Evolutionary conservation across 2,888 invertebrate genomes (phyloP).

Genomic region (Julus scanicus): DNA sequence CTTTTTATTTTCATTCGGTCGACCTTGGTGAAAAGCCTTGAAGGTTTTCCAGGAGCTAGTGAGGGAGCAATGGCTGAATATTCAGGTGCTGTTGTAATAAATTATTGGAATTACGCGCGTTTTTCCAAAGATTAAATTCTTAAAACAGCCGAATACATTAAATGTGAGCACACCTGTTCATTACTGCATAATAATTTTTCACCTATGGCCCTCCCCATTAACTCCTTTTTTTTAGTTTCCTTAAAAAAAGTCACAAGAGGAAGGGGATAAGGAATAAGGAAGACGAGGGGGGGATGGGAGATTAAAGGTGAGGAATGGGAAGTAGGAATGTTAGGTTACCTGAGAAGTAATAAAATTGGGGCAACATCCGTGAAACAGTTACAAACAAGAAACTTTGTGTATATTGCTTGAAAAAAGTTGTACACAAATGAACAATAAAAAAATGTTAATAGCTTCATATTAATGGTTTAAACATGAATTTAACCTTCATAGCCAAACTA

Average conservation of each 20-base stretch:
- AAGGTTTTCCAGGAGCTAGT: not conserved
- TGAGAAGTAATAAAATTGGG: not conserved
- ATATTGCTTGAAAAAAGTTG: too few species aligned
- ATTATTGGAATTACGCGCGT: not conserved
- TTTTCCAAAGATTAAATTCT: not conserved
- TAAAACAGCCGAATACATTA: not conserved
- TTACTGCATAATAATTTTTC: not conserved
- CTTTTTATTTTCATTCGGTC: not conserved
- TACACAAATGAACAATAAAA: too few species aligned
- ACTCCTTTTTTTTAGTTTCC: not conserved
- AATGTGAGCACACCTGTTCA: not conserved
- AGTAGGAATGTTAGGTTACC: not conserved
- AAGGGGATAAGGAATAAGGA: not conserved
- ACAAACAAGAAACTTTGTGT: too few species aligned
- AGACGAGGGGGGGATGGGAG: not conserved
- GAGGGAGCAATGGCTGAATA: not conserved
- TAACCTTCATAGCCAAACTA: too few species aligned
- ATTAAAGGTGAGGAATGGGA: not conserved
- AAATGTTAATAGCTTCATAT: too few species aligned
- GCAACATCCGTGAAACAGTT: not conserved
- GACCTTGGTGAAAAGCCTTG: conserved; percentile 11
- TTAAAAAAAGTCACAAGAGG: not conserved
- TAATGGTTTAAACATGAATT: too few species aligned
- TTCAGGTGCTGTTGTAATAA: not conserved
- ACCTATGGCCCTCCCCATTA: not conserved